Percentiles rank a stretch among this genome's conserved stretches.
These are phyloP conservation scores for Pollenia amentaria DNA, from an alignment of 2,888 invertebrate species.

Conservation along the genomic window DNA sequence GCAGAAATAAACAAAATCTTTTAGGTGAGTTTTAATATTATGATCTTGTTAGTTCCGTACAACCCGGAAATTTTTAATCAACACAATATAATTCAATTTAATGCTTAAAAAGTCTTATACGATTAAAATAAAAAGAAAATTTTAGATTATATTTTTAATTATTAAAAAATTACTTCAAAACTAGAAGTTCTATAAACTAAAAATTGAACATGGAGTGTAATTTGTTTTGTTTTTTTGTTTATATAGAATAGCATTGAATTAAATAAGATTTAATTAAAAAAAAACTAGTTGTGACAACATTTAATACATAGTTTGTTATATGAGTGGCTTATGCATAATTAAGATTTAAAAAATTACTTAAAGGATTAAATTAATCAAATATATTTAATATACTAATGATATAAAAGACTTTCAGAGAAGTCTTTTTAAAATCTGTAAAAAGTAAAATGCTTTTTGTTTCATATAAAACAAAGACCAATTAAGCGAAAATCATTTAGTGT, in stretches of 20 bases:
- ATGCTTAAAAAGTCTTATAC: slow-evolving; percentile 28
- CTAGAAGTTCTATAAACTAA: slow-evolving; percentile 30
- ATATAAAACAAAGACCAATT: slow-evolving; percentile 23
- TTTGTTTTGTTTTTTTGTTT: slow-evolving; percentile 34
- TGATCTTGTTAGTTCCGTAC: slow-evolving; percentile 3
- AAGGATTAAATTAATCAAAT: slow-evolving; percentile 2
- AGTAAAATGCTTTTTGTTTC: not conserved
- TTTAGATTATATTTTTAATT: not conserved
- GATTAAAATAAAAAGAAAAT: slow-evolving; percentile 5
- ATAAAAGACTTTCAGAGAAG: slow-evolving; percentile 9
- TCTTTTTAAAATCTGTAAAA: slow-evolving; percentile 6
- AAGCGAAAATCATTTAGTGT: slow-evolving; percentile 39
- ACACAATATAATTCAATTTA: slow-evolving; percentile 45
- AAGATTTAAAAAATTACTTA: slow-evolving; percentile 53
- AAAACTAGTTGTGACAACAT: slow-evolving; percentile 37
- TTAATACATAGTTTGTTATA: slow-evolving; percentile 4
- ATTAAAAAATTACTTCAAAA: slow-evolving; percentile 2
- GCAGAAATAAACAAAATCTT: not conserved
- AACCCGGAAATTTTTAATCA: not conserved
- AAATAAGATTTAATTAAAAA: not conserved
- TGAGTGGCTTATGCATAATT: slow-evolving; percentile 37
- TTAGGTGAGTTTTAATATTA: not conserved
- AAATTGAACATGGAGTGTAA: slow-evolving; percentile 57
- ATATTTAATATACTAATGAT: slow-evolving; percentile 9
- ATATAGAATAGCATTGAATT: slow-evolving; percentile 20